Evolutionary conservation across 1,140 invertebrate genomes (phyloP), one percentile per base, ranked within the genome.

Genomic region (Nebria ingens): DNA sequence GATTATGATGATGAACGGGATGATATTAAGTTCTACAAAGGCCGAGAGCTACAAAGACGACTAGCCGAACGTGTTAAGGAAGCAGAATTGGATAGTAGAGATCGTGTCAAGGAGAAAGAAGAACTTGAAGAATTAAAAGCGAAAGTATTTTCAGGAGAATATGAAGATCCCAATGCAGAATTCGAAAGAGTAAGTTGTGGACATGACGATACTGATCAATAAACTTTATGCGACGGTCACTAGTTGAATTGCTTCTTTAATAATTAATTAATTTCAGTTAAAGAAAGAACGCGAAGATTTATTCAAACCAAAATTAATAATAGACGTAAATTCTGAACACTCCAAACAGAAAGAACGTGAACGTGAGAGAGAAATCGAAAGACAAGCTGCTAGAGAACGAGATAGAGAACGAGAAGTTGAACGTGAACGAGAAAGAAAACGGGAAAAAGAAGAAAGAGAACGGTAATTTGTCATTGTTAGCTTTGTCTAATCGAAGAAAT

Each of bases 1-100:
- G 96, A 98, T 72, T 99, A 99, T 69, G 94, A 98, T 71, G 96
- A 99, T 71, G 93, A 98, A 73, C 77, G 92, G 51, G 93, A 98
- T 72, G 97, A 98, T 71, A 79, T 87, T 21, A 97, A 97, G 71
- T 98, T 92, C 76, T 98, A 97, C 74, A 95, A n/a, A 62, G 91
- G 92, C 23, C 85, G 92, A 71, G 90, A 93, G 67, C 74, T 98
- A 49, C 85, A 88, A 66, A 81, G 89, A 56, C 77, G 94, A n/a
- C 72, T 96, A 40, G 86, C 87, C 45, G 91, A 95, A 64, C 77
- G 95, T 57, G 89, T 94, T 50, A 84, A 92, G 58, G 96, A 98
- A 73, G 89, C 91, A 2, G 93, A 96, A 72, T 77, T 79, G 3
- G 96, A 99, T 75, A 84, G 81, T 9, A 81, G 89, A 60, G 96